Base-by-base conservation (phyloP, 2,797 vertebrate species). In the Linurgus olivaceus region DNA sequence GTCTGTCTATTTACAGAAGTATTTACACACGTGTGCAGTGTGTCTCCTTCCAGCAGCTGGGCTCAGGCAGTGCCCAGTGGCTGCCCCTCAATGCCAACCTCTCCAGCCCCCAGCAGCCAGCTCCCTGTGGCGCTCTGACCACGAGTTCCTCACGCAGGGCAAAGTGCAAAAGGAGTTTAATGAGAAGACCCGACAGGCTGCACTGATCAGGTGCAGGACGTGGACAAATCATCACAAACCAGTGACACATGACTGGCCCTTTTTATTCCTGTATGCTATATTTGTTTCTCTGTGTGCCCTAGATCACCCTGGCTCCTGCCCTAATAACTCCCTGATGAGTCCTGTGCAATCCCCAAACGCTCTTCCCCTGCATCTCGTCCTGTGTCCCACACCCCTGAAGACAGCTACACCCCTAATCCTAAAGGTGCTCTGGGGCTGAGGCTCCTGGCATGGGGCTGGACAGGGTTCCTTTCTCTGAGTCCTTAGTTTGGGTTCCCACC, bases 201-300 rank as follows among this genome's bases (percentile, higher is more conserved):
- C 20, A 3, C 31, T 4, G 51, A 31, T 37, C 23, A 48, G n/a
- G 15, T 4, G 1, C 51, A 50, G 28, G 26, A 8, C 12, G 13
- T 0, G 7, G 48, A 19, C 65, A 72, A 67, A 47, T 21, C 68
- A 23, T 24, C 62, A 24, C 31, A 58, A 37, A 61, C 6, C 23
- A 35, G 5, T 63, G 28, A 40, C 40, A 6, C 0, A 1, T 5
- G 2, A 17, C 4, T 3, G 12, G 13, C 33, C 17, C 29, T 40
- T 73, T 73, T 40, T 23, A 47, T 33, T 72, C 28, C 35, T 3
- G 1, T n/a, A 31, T 72, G 21, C 24, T 17, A 6, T 9, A 31
- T 20, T 44, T 6, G 5, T 19, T 51, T 40, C 33, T 28, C 20
- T 24, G 2, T 48, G 10, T 35, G 18, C 7, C 33, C 15, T 7